These are phyloP conservation scores for Heteromyza rotundicornis DNA, from an alignment of 2,888 invertebrate genomes.

Conservation along the genomic window DNA sequence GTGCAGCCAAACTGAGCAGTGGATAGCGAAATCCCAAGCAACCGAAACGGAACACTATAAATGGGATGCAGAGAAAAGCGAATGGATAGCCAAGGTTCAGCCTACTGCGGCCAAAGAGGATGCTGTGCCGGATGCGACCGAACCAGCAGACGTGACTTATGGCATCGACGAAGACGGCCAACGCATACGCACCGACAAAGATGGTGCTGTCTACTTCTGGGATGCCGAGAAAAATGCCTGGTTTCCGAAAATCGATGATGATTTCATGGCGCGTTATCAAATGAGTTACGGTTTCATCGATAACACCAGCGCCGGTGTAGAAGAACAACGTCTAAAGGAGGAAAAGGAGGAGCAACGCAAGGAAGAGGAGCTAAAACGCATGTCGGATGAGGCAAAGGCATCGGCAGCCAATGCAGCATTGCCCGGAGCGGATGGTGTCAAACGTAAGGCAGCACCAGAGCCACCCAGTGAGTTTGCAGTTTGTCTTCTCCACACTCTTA, in stretches of 20 bases:
- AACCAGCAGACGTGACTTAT: constrained; percentile 64
- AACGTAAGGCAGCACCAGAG: constrained; percentile 66
- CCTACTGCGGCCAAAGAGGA: constrained; percentile 11
- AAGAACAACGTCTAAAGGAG: constrained; percentile 41
- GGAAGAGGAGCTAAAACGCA: constrained; percentile 43
- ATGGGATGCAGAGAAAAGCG: constrained; percentile 69
- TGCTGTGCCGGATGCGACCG: constrained; percentile 22
- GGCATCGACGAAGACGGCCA: constrained; percentile 80
- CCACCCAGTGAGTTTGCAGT: constrained; percentile 63
- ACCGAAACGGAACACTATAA: constrained; percentile 65
- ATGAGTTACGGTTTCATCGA: constrained; percentile 90
- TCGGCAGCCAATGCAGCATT: constrained; percentile 27
- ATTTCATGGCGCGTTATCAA: constrained; percentile 95
- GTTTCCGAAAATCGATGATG: constrained; percentile 97
- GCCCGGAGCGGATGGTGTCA: constrained; percentile 32
- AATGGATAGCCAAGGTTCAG: constrained; percentile 65
- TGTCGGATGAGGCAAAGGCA: constrained; percentile 49
- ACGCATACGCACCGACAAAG: constrained; percentile 81
- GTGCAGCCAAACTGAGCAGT: constrained; percentile 62
- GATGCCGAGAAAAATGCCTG: constrained; percentile 89
- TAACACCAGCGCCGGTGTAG: constrained; percentile 59
- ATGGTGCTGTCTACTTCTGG: constrained; percentile 92
- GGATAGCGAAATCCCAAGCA: constrained; percentile 57
- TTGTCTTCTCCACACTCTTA: not conserved
- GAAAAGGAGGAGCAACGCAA: constrained; percentile 42